phyloP scores from a whole-genome alignment of 2,113 vertebrate species.

The Leucoraja erinaceus region DNA sequence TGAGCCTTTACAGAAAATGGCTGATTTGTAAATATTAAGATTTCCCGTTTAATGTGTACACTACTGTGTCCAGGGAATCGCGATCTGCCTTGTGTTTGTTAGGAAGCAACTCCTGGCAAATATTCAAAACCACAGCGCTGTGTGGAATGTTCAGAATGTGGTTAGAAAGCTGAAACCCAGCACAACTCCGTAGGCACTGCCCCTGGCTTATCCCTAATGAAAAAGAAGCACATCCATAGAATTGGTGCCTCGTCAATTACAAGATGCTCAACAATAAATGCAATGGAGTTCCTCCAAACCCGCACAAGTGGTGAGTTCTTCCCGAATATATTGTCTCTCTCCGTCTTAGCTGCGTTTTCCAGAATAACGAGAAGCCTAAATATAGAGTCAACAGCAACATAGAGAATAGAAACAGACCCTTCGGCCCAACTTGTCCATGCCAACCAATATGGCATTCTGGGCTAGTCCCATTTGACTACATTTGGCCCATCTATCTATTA shows the following conservation, averaged over 20 bases:
- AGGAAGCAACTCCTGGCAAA: neutral
- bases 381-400: too few relatives aligned
- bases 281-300: neutral
- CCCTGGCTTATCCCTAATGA: neutral
- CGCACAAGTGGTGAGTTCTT: neutral
- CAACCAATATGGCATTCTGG: too few relatives aligned
- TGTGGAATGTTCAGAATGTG: conserved; percentile 24
- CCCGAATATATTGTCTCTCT: neutral
- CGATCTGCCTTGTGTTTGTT: neutral
- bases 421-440: too few relatives aligned
- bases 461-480: too few relatives aligned
- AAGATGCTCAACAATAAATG: neutral
- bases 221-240: neutral
- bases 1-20: neutral
- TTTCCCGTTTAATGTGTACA: neutral
- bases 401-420: too few relatives aligned
- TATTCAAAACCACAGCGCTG: neutral
- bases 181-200: neutral
- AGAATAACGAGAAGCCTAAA: too few relatives aligned
- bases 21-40: neutral
- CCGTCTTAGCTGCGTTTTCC: neutral
- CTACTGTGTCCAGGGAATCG: neutral
- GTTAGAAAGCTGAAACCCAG: neutral
- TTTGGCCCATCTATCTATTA: too few relatives aligned
- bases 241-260: neutral